Percentiles rank a stretch among this genome's conserved stretches.
These are phyloP conservation scores for western clawed frog (Xenopus tropicalis) DNA, from an alignment of 2,113 vertebrate species.

Conservation along the genomic window UCB_Xtro_10.0 CM004444.2:125099001-125099500, in stretches of 20 bases:
- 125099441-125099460: too few species aligned
- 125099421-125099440: too few species aligned
- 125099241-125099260: slow-evolving; percentile 37
- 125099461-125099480: too few species aligned
- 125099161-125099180: slow-evolving; percentile 44
- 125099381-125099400: too few species aligned
- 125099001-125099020: too few species aligned
- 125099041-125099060: slow-evolving; percentile 10
- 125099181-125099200: slow-evolving; percentile 11
- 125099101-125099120: slow-evolving; percentile 24
- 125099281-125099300: slow-evolving; percentile 5
- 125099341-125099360: too few species aligned
- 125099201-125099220: slow-evolving; percentile 50
- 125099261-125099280: slow-evolving; percentile 32
- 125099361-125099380: too few species aligned
- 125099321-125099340: too few species aligned
- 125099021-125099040: not conserved
- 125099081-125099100: slow-evolving; percentile 21
- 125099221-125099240: slow-evolving; percentile 37
- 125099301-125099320: too few species aligned
- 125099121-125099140: slow-evolving; percentile 29
- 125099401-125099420: too few species aligned
- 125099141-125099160: slow-evolving; percentile 43
- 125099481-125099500: too few species aligned
- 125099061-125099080: slow-evolving; percentile 18